Conservation (phyloP, 2,113 vertebrate genomes). For the Carettochelys insculpta region DNA sequence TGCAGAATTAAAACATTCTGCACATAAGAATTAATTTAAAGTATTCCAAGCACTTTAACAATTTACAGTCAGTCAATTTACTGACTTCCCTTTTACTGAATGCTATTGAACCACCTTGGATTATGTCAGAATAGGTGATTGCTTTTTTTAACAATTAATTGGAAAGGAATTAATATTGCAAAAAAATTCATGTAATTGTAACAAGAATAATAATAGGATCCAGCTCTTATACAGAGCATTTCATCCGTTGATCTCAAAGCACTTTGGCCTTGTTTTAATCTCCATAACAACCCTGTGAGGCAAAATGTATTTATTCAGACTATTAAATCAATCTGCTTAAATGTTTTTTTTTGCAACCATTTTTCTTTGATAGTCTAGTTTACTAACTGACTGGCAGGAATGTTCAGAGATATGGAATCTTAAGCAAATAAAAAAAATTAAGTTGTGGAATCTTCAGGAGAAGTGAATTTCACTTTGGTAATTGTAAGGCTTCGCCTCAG, state of each 20-base stretch:
- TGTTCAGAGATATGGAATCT: conserved; percentile 2
- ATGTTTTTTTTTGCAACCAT: conserved; percentile 18
- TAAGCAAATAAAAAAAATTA: neutral
- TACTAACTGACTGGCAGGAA: neutral
- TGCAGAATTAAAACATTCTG: neutral
- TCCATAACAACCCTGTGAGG: neutral
- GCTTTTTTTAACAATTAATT: conserved; percentile 8
- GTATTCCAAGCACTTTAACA: neutral
- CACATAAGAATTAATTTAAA: neutral
- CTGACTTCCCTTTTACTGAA: neutral
- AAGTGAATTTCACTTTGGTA: neutral
- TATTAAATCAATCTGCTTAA: conserved; percentile 34
- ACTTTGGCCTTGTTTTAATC: neutral
- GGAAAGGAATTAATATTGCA: neutral
- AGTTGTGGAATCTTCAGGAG: neutral
- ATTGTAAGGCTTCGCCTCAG: neutral
- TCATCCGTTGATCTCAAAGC: neutral
- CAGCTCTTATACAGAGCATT: neutral
- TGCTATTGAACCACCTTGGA: conserved; percentile 34
- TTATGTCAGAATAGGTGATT: conserved; percentile 7
- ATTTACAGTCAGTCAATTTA: neutral
- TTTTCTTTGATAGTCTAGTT: conserved; percentile 1
- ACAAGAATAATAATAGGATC: neutral
- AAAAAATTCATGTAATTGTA: neutral
- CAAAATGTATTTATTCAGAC: neutral